phyloP scores from a whole-genome alignment of 1,140 invertebrate genomes.

The Orchesella cincta region DNA sequence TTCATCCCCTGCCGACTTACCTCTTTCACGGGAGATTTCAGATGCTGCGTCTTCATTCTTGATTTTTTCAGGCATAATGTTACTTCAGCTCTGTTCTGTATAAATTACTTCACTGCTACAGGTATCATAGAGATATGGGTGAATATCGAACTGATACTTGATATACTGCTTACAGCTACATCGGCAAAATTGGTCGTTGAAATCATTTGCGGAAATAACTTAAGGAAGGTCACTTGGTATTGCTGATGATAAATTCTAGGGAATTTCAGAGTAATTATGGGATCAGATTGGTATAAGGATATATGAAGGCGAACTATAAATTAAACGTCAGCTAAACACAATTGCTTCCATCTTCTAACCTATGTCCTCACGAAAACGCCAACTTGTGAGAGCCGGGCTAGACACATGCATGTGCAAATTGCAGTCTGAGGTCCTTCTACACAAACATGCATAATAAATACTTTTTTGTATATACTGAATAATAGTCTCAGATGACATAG shows the following conservation, averaged over 20 bases:
- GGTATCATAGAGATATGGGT: too few species aligned
- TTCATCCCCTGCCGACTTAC: too few species aligned
- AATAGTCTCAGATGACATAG: too few species aligned
- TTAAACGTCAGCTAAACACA: neutral
- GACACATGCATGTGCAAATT: neutral
- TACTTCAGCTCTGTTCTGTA: neutral
- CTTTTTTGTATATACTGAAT: too few species aligned
- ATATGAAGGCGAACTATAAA: neutral
- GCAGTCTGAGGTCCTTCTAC: too few species aligned
- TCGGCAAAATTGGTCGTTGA: neutral
- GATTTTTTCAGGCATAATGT: too few species aligned
- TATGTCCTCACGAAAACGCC: neutral
- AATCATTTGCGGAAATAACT: neutral
- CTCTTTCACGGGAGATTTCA: too few species aligned
- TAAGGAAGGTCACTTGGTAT: neutral
- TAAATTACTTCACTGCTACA: neutral
- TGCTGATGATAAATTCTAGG: too few species aligned
- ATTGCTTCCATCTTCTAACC: neutral
- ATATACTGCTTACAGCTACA: neutral
- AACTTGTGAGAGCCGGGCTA: neutral
- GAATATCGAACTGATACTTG: neutral
- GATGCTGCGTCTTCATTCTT: too few species aligned
- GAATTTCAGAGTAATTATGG: too few species aligned
- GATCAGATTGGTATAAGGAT: neutral
- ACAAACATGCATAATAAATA: too few species aligned